Conservation (phyloP, 1,140 invertebrate species). For the Ceratina calcarata region DNA sequence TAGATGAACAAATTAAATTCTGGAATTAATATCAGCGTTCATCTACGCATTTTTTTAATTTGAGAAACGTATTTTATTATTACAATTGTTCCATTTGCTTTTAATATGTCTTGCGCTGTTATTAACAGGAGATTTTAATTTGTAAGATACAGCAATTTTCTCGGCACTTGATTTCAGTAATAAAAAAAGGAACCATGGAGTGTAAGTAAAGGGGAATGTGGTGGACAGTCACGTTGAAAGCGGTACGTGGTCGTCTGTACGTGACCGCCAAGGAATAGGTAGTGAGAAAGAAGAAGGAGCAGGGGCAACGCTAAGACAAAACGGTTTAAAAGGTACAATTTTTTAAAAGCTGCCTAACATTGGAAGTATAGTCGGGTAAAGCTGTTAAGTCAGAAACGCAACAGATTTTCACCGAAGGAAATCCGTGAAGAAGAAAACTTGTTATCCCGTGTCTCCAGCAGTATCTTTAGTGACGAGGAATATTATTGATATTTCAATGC, state of each 20-base stretch:
- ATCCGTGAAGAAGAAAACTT: not conserved
- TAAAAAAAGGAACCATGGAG: not conserved
- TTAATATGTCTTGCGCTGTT: not conserved
- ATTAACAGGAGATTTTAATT: not conserved
- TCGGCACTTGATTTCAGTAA: not conserved
- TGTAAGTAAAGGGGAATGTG: not conserved
- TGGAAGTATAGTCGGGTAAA: too few relatives aligned
- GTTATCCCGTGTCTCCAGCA: not conserved
- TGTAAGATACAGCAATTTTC: not conserved
- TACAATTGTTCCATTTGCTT: too few relatives aligned
- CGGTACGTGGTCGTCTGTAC: not conserved
- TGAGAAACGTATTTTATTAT: too few relatives aligned
- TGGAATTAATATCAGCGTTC: too few relatives aligned
- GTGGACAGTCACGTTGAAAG: slow-evolving; percentile 13
- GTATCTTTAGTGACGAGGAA: not conserved
- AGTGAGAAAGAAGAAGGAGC: not conserved
- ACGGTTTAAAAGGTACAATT: slow-evolving; percentile 12
- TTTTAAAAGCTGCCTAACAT: not conserved
- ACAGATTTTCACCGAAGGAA: not conserved
- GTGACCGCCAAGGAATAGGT: not conserved
- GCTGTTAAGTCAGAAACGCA: not conserved
- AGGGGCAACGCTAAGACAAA: not conserved
- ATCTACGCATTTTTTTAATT: too few relatives aligned
- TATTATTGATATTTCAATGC: not conserved
- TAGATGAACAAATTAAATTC: too few relatives aligned